Percentiles rank a stretch among this genome's conserved stretches.
Conservation (phyloP, 2,797 vertebrate genomes). For the Diceros bicornis region DNA sequence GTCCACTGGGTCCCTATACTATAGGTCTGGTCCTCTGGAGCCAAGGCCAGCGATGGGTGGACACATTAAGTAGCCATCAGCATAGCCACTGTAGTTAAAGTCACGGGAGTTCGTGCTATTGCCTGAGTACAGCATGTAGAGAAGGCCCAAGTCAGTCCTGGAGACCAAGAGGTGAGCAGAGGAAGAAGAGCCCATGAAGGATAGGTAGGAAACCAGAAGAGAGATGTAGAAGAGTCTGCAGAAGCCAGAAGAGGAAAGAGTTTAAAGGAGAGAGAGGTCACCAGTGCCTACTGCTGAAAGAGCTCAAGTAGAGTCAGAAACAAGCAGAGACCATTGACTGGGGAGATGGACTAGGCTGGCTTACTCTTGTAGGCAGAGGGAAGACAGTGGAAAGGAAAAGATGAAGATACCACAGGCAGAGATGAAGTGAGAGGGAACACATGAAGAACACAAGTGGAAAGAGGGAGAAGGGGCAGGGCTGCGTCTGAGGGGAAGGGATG, state of each 20-base stretch:
- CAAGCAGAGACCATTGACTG: not conserved
- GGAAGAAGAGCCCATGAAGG: not conserved
- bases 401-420: not conserved
- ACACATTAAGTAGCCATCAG: not conserved
- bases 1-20: not conserved
- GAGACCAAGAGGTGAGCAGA: not conserved
- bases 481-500: not conserved
- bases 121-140: not conserved
- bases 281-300: not conserved
- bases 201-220: not conserved
- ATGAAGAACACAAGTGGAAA: not conserved
- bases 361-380: not conserved
- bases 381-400: not conserved
- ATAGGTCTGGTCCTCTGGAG: not conserved
- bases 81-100: not conserved
- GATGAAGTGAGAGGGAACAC: not conserved
- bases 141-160: not conserved
- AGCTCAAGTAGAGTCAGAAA: not conserved
- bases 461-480: not conserved
- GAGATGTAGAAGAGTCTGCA: not conserved
- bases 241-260: not conserved
- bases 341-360: not conserved
- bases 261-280: not conserved
- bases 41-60: not conserved
- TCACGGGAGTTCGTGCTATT: not conserved